Conservation (phyloP, 2,888 invertebrate species). For the Miltochrista miniata region DNA sequence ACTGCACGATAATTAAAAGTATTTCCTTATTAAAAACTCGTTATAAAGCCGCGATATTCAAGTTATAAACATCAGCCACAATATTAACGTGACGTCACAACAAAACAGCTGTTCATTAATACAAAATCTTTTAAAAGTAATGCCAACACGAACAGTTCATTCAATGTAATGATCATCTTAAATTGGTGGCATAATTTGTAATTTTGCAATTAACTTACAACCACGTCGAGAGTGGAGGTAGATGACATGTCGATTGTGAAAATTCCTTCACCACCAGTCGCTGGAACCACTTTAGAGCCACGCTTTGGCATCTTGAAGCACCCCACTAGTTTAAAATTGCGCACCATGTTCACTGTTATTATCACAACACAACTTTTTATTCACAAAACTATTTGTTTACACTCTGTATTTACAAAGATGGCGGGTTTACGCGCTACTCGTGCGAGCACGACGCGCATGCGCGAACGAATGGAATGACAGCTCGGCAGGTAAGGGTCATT, state of each 20-base stretch:
- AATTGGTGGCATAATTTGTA: constrained; percentile 16
- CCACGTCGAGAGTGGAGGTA: constrained; percentile 69
- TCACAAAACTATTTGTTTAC: constrained; percentile 28
- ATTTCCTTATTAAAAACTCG: not conserved
- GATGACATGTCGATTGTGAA: constrained; percentile 72
- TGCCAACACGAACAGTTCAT: constrained; percentile 6
- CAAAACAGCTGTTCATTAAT: constrained; percentile 34
- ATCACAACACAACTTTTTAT: constrained; percentile 37
- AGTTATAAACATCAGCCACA: not conserved
- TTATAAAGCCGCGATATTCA: not conserved
- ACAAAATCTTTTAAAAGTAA: constrained; percentile 16
- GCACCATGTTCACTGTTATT: constrained; percentile 59
- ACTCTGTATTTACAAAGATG: constrained; percentile 32
- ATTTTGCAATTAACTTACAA: constrained; percentile 58
- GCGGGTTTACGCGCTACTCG: constrained; percentile 42
- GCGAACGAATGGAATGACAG: constrained; percentile 62
- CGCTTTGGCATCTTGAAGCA: constrained; percentile 69
- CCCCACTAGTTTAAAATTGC: constrained; percentile 62
- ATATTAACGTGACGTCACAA: constrained; percentile 24
- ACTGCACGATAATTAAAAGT: too few relatives aligned
- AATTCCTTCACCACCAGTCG: constrained; percentile 58
- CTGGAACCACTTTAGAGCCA: constrained; percentile 65
- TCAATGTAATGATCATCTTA: constrained; percentile 4
- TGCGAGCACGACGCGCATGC: constrained; percentile 62
- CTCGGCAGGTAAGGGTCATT: constrained; percentile 69